Percentiles rank a stretch among this genome's conserved stretches.
Conservation (phyloP, 2,113 vertebrate genomes). For the Odocoileus hemionus region DNA sequence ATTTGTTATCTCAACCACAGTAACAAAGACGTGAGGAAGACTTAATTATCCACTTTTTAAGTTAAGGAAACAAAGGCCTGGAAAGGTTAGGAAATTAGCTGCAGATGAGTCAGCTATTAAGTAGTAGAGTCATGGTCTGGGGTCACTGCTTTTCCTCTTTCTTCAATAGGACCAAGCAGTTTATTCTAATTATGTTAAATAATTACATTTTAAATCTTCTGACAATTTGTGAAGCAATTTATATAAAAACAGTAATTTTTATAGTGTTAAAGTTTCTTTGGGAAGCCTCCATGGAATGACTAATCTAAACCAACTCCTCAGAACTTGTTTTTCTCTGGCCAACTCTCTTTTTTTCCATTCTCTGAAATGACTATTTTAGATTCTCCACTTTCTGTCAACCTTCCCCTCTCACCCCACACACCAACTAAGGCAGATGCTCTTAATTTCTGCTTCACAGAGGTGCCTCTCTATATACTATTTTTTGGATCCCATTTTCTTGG, state of each 20-base stretch:
- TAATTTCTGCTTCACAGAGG: background rate
- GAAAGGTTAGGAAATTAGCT: slow-evolving; percentile 13
- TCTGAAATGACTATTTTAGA: background rate
- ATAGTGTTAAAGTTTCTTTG: background rate
- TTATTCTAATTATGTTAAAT: slow-evolving; percentile 24
- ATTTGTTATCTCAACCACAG: background rate
- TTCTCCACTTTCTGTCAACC: background rate
- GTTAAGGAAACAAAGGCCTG: background rate
- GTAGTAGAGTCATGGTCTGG: background rate
- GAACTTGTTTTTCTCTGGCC: background rate
- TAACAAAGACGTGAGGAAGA: slow-evolving; percentile 1
- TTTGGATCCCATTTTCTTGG: background rate
- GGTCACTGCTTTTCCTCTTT: background rate
- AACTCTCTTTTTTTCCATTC: background rate
- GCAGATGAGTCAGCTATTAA: background rate
- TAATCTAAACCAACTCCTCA: background rate
- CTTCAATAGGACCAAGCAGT: background rate
- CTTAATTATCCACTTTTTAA: background rate
- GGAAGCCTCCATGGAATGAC: background rate
- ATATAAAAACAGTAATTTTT: slow-evolving; percentile 17
- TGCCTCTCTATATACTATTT: background rate
- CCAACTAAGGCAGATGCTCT: background rate
- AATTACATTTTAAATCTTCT: background rate
- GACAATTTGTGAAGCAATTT: background rate
- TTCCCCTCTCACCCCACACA: background rate